phyloP scores from a whole-genome alignment of 2,113 vertebrate species.

The Camelus bactrianus region DNA sequence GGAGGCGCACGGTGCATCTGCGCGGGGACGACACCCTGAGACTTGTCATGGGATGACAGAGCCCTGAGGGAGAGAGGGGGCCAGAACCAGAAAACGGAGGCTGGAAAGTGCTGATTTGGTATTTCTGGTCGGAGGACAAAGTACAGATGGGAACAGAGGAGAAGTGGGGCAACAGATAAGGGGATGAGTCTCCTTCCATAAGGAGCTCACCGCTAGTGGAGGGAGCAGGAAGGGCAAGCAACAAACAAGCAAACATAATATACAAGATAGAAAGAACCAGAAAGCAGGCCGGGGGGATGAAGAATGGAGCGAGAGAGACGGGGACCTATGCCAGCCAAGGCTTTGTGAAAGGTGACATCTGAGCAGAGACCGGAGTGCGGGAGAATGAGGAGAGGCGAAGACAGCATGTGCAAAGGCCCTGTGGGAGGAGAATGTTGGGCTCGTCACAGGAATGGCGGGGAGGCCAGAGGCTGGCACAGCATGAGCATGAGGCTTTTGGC shows the following conservation, averaged over 20 bases:
- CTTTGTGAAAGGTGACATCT: neutral
- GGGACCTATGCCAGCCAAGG: neutral
- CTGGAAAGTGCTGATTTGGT: neutral
- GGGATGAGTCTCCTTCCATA: neutral
- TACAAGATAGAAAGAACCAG: neutral
- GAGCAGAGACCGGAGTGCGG: neutral
- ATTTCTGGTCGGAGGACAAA: neutral
- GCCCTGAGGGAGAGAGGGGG: neutral
- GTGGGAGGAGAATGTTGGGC: neutral
- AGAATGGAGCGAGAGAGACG: rapidly evolving
- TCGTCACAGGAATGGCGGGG: rapidly evolving
- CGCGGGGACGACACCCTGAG: too few relatives aligned
- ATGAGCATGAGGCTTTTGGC: rapidly evolving
- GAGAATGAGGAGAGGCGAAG: neutral
- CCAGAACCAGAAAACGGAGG: neutral
- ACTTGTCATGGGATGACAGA: rapidly evolving
- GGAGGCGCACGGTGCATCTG: neutral
- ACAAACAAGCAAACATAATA: too few relatives aligned
- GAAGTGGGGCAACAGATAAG: neutral
- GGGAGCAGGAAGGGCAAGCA: neutral
- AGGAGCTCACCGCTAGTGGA: neutral
- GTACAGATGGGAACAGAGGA: neutral
- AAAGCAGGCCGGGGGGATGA: neutral
- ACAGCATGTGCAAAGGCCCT: neutral
- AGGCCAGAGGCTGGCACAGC: neutral